Base-by-base conservation (phyloP, 2,797 vertebrate species). In the Hydrophis major region DNA sequence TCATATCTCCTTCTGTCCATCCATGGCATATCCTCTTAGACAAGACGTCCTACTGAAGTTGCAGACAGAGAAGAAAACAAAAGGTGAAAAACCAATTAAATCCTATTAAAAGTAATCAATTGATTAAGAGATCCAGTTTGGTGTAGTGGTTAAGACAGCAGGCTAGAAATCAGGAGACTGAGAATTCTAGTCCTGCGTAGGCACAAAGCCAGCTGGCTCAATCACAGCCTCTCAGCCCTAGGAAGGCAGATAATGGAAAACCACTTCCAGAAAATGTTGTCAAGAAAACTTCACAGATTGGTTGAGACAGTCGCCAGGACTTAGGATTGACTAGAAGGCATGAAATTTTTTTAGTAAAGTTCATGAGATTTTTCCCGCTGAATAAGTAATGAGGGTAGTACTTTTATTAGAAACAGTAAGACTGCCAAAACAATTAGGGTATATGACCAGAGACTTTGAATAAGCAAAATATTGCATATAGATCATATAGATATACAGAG, bases 21-120 rank as follows among this genome's bases (percentile, higher is more conserved):
- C 97, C 96, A 97, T 97, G 96, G 98, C 96, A 96, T 96, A 91
- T 95, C 93, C 42, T 97, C 96, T 96, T 98, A 99, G 97, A 99
- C 98, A 97, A 99, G 98, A 96, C 98, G 99, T 97, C 99, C 99
- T 98, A 98, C 98, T 98, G 98, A 93, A 97, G 96, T 89, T 89
- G 92, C 55, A 59, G 55, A 66, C 53, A 66, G 47, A 63, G 20
- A 8, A 50, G 74, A 14, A 66, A 94, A 86, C 18, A 93, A 90
- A 95, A 90, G 20, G 6, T 25, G 57, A 96, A 92, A 94, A 55
- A 4, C 25, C 59, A 94, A 90, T 94, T 89, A 94, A 96, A 53
- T 28, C 50, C 93, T 92, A 91, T 25, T 20, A 22, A 55, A 94
- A 2, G 14, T 83, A 47, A 83, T 83, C 8, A 4, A 83, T 25